These are phyloP conservation scores for Aphrophora alni DNA, from an alignment of 2,888 invertebrate species.

Conservation along the genomic window DNA sequence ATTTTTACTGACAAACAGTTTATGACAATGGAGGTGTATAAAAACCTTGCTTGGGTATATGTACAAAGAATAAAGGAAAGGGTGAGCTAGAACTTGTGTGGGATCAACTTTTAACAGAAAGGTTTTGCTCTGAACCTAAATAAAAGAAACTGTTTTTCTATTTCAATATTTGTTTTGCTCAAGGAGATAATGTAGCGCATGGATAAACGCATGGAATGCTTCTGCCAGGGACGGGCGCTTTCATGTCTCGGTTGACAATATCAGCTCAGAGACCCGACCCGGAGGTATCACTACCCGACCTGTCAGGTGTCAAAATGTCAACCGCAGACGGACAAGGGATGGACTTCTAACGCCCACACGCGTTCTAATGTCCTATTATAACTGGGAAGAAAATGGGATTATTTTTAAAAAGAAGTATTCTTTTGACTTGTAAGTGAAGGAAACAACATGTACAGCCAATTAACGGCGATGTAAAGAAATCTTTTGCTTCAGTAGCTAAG, in stretches of 20 bases:
- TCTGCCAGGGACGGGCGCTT: background rate
- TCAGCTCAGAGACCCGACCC: too few species aligned
- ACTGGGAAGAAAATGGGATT: background rate
- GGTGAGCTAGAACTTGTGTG: too few species aligned
- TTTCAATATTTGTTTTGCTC: background rate
- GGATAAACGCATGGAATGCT: background rate
- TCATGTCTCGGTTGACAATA: too few species aligned
- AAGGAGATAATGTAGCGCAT: background rate
- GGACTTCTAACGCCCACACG: background rate
- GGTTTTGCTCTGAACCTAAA: background rate
- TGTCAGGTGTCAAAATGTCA: conserved; percentile 9
- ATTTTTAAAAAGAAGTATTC: background rate
- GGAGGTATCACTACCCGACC: background rate
- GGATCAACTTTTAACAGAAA: too few species aligned
- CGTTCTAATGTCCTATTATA: background rate
- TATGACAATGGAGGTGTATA: too few species aligned
- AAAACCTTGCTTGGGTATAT: too few species aligned
- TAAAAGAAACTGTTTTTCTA: background rate
- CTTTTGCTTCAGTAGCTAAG: background rate
- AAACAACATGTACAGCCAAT: background rate
- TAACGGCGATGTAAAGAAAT: background rate
- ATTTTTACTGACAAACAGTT: too few species aligned
- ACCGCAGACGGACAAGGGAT: background rate
- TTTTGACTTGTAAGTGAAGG: background rate
- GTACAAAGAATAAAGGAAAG: too few species aligned